Base-by-base conservation (phyloP, 2,888 invertebrate genomes). In the Aquatica leii region DNA sequence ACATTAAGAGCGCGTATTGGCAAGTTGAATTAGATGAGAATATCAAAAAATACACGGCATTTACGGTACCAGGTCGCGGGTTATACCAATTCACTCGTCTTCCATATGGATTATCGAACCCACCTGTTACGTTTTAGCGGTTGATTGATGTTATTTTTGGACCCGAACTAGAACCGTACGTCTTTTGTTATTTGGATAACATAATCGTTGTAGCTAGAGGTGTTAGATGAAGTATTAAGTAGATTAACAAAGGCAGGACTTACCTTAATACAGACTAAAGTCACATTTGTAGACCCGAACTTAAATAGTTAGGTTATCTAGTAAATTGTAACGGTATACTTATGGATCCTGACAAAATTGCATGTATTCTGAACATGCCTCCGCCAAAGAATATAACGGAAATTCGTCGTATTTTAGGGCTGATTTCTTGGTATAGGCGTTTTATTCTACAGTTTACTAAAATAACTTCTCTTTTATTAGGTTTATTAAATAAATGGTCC, bases 91-190 rank as follows among this genome's bases (percentile, higher is more conserved):
- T 71, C 49, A 24, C 9, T 0, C 50, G 69, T 3, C 69, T 76
- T 69, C 74, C 76, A 0, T 76, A 75, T 61, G 75, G 76, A 0
- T 50, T 77, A 2, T 65, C 63, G 43, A 72, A 68, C 51, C 67
- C 74, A 1, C 71, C 72, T 0, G 71, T 71, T 9, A 24, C 24
- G 24, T 75, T 69, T 59, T 71, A 73, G 46, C 57, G 72, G 0
- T 60, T 76, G 11, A 69, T 76, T 43, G 73, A 76, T 57, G 48
- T 31, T 1, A 66, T 75, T 14, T 46, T 75, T 5, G 70, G 73
- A 0, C 50, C 68, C 6, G 71, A 74, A 50, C 55, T 72, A 15
- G 70, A 73, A 40, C 72, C 69, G 0, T 54, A 59, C 24, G 64
- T 48, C 31, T 41, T 41, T 15, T 41, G 41, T 62, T 65, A 67